phyloP scores from a whole-genome alignment of 2,113 vertebrate species.

The Eira barbara region DNA sequence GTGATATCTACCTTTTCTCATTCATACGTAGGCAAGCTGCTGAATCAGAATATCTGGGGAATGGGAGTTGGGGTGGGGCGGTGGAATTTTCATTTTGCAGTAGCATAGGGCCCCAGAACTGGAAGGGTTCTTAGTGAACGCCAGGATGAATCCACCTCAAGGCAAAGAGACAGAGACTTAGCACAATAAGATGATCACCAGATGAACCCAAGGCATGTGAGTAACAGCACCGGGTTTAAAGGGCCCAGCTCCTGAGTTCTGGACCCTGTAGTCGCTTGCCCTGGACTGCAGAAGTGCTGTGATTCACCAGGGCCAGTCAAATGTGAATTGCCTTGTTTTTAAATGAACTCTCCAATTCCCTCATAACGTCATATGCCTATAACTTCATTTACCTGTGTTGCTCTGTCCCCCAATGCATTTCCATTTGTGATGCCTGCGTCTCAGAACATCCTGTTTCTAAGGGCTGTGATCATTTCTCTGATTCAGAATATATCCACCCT shows the following conservation, averaged over 20 bases:
- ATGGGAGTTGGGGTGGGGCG: background rate
- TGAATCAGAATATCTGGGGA: background rate
- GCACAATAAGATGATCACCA: background rate
- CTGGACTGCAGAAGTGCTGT: background rate
- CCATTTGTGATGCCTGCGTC: background rate
- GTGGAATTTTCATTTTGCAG: too few relatives aligned
- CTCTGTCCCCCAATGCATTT: background rate
- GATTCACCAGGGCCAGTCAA: background rate
- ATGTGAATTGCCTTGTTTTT: background rate
- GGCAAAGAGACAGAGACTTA: background rate
- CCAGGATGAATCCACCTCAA: background rate
- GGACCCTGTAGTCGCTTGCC: background rate
- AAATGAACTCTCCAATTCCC: background rate
- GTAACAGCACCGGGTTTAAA: background rate
- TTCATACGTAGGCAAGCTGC: conserved; percentile 18
- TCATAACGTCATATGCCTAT: background rate
- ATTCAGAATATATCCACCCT: background rate
- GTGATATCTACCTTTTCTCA: background rate
- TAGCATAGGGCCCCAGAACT: background rate
- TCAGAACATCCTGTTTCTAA: background rate
- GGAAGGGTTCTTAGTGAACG: background rate
- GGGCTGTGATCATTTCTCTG: background rate
- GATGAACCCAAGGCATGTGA: background rate
- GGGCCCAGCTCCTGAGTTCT: background rate
- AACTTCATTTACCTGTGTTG: background rate